Base-by-base conservation (phyloP, 2,888 invertebrate species). In the Hemicrepidius hirtus region DNA sequence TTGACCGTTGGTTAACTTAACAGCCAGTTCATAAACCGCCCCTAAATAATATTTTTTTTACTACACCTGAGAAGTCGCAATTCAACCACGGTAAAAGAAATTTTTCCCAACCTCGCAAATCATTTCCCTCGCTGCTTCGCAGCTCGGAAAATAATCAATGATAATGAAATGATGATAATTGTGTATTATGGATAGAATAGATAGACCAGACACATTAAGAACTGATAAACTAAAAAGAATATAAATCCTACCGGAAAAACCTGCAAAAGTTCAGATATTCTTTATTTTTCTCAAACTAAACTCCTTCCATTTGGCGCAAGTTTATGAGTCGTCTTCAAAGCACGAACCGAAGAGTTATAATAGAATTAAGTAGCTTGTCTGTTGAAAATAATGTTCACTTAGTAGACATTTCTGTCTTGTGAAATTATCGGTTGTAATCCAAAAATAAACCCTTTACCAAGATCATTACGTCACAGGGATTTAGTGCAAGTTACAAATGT, bases 401-500 rank as follows among this genome's bases (percentile, higher is more conserved):
- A 44, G 44, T 10, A 44, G 44, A 44, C 44, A 18, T 44, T 44
- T 18, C 18, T 44, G 44, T 44, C 44, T 44, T 7, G 44, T 44
- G 44, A 6, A 44, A 44, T 44, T 13, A 44, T 44, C 44, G 16
- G 44, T 18, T 18, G 18, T 44, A 44, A 44, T 44, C 44, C 44
- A 44, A 44, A 44, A 44, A 44, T 44, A 44, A 44, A 44, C 44
- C 44, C 44, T 44, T 44, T 44, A 18, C 44, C 18, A 18, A 5
- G 44, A 18, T 44, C 16, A 44, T 44, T 44, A 44, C 16, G 44
- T 44, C 16, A 18, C 3, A 16, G 16, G 16, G 44, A 44, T 44
- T 44, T 44, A 44, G 44, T 44, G 44, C 9, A 18, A n/a, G 44
- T 44, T 44, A 44, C 44, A 16, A 16, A 44, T 44, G 44, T 16